Conservation (phyloP, 2,113 vertebrate genomes). For the Corvus moneduloides region DNA sequence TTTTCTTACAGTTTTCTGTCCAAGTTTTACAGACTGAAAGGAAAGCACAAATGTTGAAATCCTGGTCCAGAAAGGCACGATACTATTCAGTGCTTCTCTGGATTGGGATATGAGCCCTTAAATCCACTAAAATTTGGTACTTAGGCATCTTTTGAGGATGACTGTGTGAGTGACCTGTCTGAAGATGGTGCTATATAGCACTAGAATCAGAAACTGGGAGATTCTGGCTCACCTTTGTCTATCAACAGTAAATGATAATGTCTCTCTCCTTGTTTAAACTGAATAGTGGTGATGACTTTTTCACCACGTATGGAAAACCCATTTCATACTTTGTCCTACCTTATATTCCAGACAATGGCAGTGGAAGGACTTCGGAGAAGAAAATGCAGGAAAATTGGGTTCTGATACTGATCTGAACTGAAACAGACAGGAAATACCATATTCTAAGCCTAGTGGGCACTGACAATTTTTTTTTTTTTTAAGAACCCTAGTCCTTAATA, state of each 20-base stretch:
- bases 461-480: neutral
- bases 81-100: neutral
- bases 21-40: neutral
- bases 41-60: neutral
- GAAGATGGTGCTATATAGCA: neutral
- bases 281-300: neutral
- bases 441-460: constrained; percentile 52
- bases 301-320: neutral
- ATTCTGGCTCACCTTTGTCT: neutral
- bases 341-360: neutral
- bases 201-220: neutral
- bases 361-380: constrained; percentile 18
- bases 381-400: constrained; percentile 51
- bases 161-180: neutral
- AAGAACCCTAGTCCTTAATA: constrained; percentile 55
- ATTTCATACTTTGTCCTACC: neutral
- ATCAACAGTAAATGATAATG: neutral
- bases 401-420: constrained; percentile 51
- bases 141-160: neutral
- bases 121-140: neutral
- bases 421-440: constrained; percentile 60
- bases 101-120: neutral
- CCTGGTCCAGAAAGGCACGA: neutral
- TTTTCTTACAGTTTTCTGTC: neutral
- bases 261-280: neutral